Evolutionary conservation across 2,888 invertebrate species (phyloP), one percentile per base, ranked within the genome.

Genomic region (Rugalucina vietnamica): DNA sequence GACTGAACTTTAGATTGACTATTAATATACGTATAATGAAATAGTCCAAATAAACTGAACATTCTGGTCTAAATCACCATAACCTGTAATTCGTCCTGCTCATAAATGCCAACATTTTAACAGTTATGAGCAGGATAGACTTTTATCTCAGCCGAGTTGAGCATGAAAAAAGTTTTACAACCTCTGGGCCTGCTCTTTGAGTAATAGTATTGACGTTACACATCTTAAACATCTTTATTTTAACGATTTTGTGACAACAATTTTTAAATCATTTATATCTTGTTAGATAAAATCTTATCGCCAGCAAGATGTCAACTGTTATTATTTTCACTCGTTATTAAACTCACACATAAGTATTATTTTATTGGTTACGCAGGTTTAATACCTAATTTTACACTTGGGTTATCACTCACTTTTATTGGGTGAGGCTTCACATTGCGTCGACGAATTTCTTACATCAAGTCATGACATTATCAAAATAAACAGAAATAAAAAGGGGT

Each of bases 181-280:
- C n/a, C n/a, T n/a, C n/a, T n/a, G n/a, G n/a, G n/a, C n/a, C n/a
- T n/a, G n/a, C n/a, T n/a, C n/a, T n/a, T n/a, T n/a, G n/a, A n/a
- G n/a, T n/a, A n/a, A n/a, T n/a, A n/a, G n/a, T n/a, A n/a, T n/a
- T n/a, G n/a, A n/a, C n/a, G n/a, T n/a, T n/a, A n/a, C n/a, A n/a
- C n/a, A n/a, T n/a, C n/a, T n/a, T n/a, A n/a, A n/a, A 60, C 60
- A 29, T 60, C 60, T 60, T 60, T 60, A 60, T 60, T n/a, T n/a
- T 27, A 60, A 60, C 27, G 4, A 5, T 60, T 29, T 27, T 60
- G 29, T 60, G 60, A 29, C 60, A 60, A 60, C 27, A 60, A 27
- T 60, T 29, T 60, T 29, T 60, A 60, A 29, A 60, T 29, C 4
- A 29, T 60, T 60, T 60, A 60, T 60, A 29, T 60, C 60, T 60